Evolutionary conservation across 1,140 invertebrate genomes (phyloP), one percentile per base, ranked within the genome.

Genomic region (Anoplolepis gracilipes): DNA sequence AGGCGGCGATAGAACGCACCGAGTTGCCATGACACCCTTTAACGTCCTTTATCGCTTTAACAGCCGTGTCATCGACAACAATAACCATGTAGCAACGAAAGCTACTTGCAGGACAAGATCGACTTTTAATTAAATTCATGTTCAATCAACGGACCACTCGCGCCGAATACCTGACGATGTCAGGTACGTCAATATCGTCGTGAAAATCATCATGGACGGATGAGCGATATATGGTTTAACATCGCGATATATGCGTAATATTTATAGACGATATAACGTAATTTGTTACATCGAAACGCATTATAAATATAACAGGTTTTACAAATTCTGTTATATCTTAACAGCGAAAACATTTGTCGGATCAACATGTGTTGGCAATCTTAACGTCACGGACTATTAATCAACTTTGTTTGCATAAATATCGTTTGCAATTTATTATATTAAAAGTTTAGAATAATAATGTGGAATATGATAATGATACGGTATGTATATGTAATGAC

Each of bases 91-190:
- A 28, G 33, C 28, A 79, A 59, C 36, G 33, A 36, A 42, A 16
- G 16, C 7, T 4, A 30, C 30, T 53, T 11, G n/a, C 16, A n/a
- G 22, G 19, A 42, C 7, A 5, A 46, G 72, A 28, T 85, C 62
- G 30, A 85, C 39, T 88, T 88, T 88, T 89, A 89, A 89, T 89
- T 88, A 77, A 72, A 25, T 72, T 70, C 36, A 49, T 28, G 30
- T 55, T 61, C 57, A 82, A 85, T 82, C 49, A 72, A 53, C 22
- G 28, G 59, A n/a, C 64, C 39, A 42, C 65, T 22, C 46, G 57
- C 7, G 46, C 61, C 16, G 13, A 11, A 28, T 13, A 16, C 2
- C 28, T 19, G 42, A 61, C 22, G 42, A 61, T 19, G 36, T 30
- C 5, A 30, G 36, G 5, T 46, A 55, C 8, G 55, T 59, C 22